Evolutionary conservation across 2,113 vertebrate species (phyloP).

Genomic region (Phylloscopus trochilus): DNA sequence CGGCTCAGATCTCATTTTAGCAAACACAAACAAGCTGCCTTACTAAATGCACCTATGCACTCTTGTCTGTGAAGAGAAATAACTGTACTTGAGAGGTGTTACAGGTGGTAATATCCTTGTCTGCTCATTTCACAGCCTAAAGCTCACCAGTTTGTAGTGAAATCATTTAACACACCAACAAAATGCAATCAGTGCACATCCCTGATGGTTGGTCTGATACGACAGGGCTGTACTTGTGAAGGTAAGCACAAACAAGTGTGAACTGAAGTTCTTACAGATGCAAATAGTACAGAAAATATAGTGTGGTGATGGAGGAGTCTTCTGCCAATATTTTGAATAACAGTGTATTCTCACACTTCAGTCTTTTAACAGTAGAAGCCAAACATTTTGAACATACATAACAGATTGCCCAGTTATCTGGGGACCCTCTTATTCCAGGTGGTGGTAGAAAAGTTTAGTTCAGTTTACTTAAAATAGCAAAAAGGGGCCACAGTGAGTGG

Average conservation of each 20-base stretch:
- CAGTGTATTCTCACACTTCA: neutral
- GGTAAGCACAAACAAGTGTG: slow-evolving; percentile 74
- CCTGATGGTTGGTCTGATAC: slow-evolving; percentile 96
- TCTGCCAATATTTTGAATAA: neutral
- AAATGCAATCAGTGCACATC: slow-evolving; percentile 98
- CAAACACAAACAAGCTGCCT: neutral
- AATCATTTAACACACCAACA: slow-evolving; percentile 89
- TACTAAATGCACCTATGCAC: neutral
- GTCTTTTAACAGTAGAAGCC: neutral
- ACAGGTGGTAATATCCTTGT: neutral
- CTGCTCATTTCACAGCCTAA: slow-evolving; percentile 82
- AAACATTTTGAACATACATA: neutral
- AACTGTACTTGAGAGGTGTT: neutral
- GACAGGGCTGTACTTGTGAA: slow-evolving; percentile 98
- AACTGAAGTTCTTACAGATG: neutral
- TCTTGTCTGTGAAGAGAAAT: neutral
- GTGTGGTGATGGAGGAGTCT: neutral
- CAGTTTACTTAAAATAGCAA: neutral
- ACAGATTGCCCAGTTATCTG: neutral
- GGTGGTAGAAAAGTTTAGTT: neutral
- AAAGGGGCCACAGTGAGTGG: neutral
- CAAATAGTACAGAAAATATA: neutral
- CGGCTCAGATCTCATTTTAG: neutral
- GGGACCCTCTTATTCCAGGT: neutral
- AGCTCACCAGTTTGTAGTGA: slow-evolving; percentile 97